Evolutionary conservation across 2,113 vertebrate species (phyloP).

Genomic region (Neolamprologus sp.): DNA sequence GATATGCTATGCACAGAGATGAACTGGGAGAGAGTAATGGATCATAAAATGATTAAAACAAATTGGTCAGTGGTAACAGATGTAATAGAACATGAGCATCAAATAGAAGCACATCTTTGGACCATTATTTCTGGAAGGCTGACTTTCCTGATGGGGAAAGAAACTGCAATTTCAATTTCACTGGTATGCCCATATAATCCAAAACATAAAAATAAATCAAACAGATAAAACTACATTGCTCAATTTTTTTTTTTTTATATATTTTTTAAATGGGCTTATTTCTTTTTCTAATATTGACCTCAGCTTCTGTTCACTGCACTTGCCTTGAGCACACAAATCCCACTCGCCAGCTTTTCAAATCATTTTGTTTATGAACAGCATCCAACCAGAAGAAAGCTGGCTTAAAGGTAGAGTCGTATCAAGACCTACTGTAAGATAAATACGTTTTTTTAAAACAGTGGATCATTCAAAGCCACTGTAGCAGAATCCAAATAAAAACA

Average conservation of each 20-base stretch:
- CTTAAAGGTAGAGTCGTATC: neutral
- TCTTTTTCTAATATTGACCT: neutral
- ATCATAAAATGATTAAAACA: neutral
- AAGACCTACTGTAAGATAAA: neutral
- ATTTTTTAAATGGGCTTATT: neutral
- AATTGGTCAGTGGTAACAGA: neutral
- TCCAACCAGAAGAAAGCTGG: neutral
- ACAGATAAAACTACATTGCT: neutral
- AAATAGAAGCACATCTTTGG: neutral
- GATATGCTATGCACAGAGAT: rapidly evolving
- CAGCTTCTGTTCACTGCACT: neutral
- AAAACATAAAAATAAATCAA: neutral
- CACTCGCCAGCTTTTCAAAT: neutral
- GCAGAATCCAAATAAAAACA: neutral
- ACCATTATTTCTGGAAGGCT: neutral
- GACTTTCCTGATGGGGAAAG: neutral
- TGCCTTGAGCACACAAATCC: neutral
- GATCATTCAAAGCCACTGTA: neutral
- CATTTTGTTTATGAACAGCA: neutral
- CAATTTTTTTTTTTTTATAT: neutral
- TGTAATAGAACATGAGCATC: neutral
- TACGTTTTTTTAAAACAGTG: rapidly evolving
- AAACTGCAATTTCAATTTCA: neutral
- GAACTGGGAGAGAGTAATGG: neutral
- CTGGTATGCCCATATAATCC: neutral